A percentile compares a stretch with the other conserved stretches of the same genome.
These are phyloP conservation scores for Nerophis lumbriciformis DNA, from an alignment of 2,113 vertebrate species.

Conservation along the genomic window DNA sequence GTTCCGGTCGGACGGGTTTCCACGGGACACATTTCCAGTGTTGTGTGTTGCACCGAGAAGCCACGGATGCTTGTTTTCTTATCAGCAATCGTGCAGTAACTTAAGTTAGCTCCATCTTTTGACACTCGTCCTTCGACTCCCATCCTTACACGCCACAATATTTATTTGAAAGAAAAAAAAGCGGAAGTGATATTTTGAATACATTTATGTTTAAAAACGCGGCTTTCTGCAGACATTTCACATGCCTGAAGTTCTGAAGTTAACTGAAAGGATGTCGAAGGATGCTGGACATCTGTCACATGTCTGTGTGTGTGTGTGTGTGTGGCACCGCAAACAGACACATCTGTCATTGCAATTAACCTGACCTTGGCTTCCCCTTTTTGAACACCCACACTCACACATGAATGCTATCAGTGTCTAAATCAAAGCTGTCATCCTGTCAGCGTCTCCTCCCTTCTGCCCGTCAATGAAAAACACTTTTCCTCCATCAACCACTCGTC, in stretches of 20 bases:
- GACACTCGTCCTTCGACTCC: too few relatives aligned
- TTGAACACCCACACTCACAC: conserved; percentile 33
- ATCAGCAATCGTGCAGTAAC: too few relatives aligned
- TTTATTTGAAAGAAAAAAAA: too few relatives aligned
- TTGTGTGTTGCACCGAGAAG: too few relatives aligned
- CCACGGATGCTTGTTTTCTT: too few relatives aligned
- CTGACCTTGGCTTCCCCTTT: conserved; percentile 65
- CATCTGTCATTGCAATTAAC: conserved; percentile 63
- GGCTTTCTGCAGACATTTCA: too few relatives aligned
- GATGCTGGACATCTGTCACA: conserved; percentile 30
- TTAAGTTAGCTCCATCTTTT: too few relatives aligned
- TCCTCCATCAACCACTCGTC: conserved; percentile 46
- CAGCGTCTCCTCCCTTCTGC: conserved; percentile 46
- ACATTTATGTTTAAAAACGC: too few relatives aligned
- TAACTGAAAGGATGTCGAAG: conserved; percentile 13
- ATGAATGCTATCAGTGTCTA: conserved; percentile 54
- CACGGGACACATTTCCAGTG: too few relatives aligned
- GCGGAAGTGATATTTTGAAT: too few relatives aligned
- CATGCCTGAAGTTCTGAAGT: neutral
- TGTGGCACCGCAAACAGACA: conserved; percentile 37
- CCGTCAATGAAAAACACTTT: conserved; percentile 64
- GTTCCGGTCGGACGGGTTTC: too few relatives aligned
- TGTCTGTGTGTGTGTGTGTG: conserved; percentile 27
- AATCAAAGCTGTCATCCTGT: conserved; percentile 69
- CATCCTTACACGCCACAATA: too few relatives aligned